Base-by-base conservation (phyloP, 2,113 vertebrate genomes). In the Climacteris rufus region DNA sequence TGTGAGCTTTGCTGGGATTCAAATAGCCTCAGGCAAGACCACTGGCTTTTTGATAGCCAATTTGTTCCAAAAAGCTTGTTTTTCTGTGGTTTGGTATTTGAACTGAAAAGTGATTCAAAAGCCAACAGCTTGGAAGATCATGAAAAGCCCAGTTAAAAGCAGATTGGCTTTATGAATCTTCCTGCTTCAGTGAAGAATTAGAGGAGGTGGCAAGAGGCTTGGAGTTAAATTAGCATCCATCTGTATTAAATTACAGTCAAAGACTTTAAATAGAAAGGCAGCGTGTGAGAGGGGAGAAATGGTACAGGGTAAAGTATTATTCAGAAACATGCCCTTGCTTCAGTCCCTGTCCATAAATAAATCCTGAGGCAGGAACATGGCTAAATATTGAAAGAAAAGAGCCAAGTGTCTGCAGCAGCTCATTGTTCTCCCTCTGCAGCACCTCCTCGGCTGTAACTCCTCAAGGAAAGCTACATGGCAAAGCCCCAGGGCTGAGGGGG, bases 251-350 rank as follows among this genome's bases (percentile, higher is more conserved):
- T 87, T 93, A 93, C 94, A 92, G 86, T 40, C 74, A 60, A 78
- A 69, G 80, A 33, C 87, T 97, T 97, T 75, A 96, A 96, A 94
- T 84, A 94, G 94, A 94, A 92, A 71, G 70, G 68, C 93, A 87
- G 84, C 8, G 1, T 87, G 56, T 54, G 84, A 91, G 91, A 94
- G 40, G 57, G 80, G 82, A 76, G 83, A 95, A 88, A 86, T 53
- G 65, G 85, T 71, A 76, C 61, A 2, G 97, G 72, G 63, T 71
- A 86, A 49, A 89, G 44, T 70, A 86, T 92, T 89, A 83, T 89
- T 86, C 81, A 68, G 88, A 93, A 91, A 70, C 78, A 82, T 94
- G 87, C 61, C 95, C 96, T 90, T 94, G 66, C 93, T 95, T 79
- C 74, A 37, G 80, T 61, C 80, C 57, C 92, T 56, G 52, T 61